Base-by-base conservation (phyloP, 2,888 invertebrate species). In the Coleophora flavipennella region DNA sequence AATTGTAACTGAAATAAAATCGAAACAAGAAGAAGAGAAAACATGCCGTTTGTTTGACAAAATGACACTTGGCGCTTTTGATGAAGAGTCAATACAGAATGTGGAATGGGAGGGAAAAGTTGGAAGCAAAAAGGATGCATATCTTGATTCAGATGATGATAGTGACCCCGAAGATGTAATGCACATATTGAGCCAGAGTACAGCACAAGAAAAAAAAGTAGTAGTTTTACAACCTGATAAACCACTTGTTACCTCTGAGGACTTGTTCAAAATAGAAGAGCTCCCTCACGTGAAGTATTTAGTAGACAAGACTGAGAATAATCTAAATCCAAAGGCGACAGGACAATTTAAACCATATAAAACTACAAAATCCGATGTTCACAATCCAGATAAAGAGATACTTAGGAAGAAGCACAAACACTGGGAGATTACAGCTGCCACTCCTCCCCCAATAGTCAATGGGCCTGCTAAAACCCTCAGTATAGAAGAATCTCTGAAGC, bases 351-450 rank as follows among this genome's bases (percentile, higher is more conserved):
- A 87, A 48, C 89, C 90, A 2, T 86, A 85, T 46, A 86, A 83
- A 66, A 88, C 89, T 12, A 88, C 88, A 7, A 78, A 57, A 44
- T 73, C 79, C 1, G 75, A 86, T 62, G 84, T 85, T 2, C 88
- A 87, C 44, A 76, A 86, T 53, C 87, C 88, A 13, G 66, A 66
- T 38, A 88, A 87, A 51, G 88, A 88, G 54, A 75, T 78, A 36
- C 42, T 57, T 1, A 68, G 86, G 26, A 85, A 83, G 41, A 86
- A 79, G 49, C 67, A 79, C 48, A 85, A 84, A 57, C 51, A 86
- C 51, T 89, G 89, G 88, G 89, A 89, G 65, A 76, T 87, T 4
- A 89, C 89, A 1, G 87, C 89, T 10, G 89, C 89, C 6, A 89
- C 89, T 7, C 89, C 89, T 31, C 89, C 89, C 1, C 78, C 81